Base-by-base conservation (phyloP, 2,113 vertebrate species). In the Sinocyclocheilus anophthalmus region DNA sequence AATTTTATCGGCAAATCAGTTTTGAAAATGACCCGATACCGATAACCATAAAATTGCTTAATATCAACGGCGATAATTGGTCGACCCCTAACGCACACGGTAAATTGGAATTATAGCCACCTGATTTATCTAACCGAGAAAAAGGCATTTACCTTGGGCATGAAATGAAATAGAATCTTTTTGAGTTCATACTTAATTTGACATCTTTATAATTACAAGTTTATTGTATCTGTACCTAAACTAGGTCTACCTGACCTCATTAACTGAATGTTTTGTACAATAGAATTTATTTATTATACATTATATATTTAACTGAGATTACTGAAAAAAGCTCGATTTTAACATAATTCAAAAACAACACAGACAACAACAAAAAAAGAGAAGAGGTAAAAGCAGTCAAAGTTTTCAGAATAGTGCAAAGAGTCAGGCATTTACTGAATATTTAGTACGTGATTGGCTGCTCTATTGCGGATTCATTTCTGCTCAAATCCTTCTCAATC, bases 211-310 rank as follows among this genome's bases (percentile, higher is more conserved):
- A 48, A n/a, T 75, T 75, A 24, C 12, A 75, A 39, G 18, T 37
- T 59, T 39, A n/a, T 39, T 20, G 9, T 59, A 78, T 61, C 55
- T 79, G 77, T 79, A 79, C 22, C 72, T 75, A 75, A 24, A 48
- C 72, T 8, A 26, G 42, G n/a, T n/a, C 42, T 50, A 76, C 12
- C n/a, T 4, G 42, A 61, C 77, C 33, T 24, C 33, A 61, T 13
- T 42, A 80, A 37, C 77, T 48, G 45, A 63, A 80, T 42, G 37
- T 61, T 80, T n/a, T 42, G 20, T 61, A 61, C 53, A 63, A 77
- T 39, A 59, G 33, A 5, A 24, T 79, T 77, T 24, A 14, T 48
- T 5, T 6, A 14, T 48, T 6, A 50, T 26, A 76, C 7, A 22
- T 45, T 45, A 26, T 42, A 45, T 22, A 26, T 76, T 76, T 50